A percentile compares a stretch with the other conserved stretches of the same genome.
Evolutionary conservation across 2,113 vertebrate genomes (phyloP).

Genomic region (Syngnathus typhle): DNA sequence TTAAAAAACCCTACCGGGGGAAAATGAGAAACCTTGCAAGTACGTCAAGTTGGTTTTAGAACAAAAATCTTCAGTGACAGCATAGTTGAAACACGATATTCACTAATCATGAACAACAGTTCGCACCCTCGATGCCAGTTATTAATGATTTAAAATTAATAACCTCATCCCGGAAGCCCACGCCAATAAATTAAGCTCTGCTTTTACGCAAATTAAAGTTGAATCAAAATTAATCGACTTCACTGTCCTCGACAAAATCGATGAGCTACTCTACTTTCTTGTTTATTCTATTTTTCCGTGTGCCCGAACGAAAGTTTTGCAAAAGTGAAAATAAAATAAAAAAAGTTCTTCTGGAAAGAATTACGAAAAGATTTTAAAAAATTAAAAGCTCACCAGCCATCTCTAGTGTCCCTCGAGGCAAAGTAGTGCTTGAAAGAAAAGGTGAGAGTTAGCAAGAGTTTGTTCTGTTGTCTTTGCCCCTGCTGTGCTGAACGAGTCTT

Average conservation of each 20-base stretch:
- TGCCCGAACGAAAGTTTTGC: not conserved
- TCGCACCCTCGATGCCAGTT: no score
- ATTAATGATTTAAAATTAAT: no score
- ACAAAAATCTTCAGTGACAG: no score
- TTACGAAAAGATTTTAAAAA: not conserved
- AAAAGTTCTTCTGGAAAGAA: not conserved
- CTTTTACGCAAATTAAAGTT: not conserved
- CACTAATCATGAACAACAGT: no score
- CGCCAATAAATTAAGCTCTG: not conserved
- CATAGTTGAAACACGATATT: no score
- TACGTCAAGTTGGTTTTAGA: no score
- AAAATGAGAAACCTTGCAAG: no score
- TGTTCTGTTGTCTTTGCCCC: not conserved
- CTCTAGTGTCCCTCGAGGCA: not conserved
- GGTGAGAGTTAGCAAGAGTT: not conserved
- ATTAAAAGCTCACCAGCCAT: not conserved
- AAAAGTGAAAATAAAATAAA: conserved; percentile 3
- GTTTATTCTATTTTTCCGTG: not conserved
- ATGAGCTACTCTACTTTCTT: no score
- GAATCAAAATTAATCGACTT: not conserved
- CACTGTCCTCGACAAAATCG: no score
- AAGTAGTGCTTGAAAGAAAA: not conserved
- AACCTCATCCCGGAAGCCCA: no score
- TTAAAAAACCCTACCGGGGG: no score
- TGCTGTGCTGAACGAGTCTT: not conserved